Conservation (phyloP, 2,888 invertebrate genomes). For the Morpho helenor region DNA sequence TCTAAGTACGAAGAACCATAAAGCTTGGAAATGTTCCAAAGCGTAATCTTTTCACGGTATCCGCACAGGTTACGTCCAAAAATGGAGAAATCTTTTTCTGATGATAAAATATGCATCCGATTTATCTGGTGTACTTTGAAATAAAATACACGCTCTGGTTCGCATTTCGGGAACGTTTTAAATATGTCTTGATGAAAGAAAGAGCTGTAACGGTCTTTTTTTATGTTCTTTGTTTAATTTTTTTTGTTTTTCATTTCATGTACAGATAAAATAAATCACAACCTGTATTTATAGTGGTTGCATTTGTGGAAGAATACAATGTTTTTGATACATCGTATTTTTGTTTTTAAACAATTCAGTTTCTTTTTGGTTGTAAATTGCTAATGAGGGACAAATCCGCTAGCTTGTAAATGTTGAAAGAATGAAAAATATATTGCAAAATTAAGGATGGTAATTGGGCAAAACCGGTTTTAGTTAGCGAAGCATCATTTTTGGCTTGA, state of each 20-base stretch:
- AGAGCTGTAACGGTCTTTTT: conserved; percentile 2
- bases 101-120: conserved; percentile 32
- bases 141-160: conserved; percentile 23
- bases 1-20: conserved; percentile 8
- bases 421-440: no score
- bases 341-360: no score
- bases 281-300: conserved; percentile 1
- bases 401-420: no score
- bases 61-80: conserved; percentile 30
- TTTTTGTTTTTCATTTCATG: conserved; percentile 1
- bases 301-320: no score
- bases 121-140: conserved; percentile 23
- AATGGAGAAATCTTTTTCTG: conserved; percentile 29
- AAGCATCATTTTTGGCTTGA: no score
- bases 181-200: conserved; percentile 18
- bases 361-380: no score
- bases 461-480: no score
- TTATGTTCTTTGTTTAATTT: conserved; percentile 8
- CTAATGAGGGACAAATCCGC: no score
- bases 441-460: no score
- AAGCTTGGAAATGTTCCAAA: conserved; percentile 31
- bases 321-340: no score
- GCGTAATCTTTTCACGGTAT: conserved; percentile 32
- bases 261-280: neutral
- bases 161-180: conserved; percentile 13